Percentiles rank a stretch among this genome's conserved stretches.
Conservation (phyloP, 2,888 invertebrate species). For the Sympetrum striolatum region DNA sequence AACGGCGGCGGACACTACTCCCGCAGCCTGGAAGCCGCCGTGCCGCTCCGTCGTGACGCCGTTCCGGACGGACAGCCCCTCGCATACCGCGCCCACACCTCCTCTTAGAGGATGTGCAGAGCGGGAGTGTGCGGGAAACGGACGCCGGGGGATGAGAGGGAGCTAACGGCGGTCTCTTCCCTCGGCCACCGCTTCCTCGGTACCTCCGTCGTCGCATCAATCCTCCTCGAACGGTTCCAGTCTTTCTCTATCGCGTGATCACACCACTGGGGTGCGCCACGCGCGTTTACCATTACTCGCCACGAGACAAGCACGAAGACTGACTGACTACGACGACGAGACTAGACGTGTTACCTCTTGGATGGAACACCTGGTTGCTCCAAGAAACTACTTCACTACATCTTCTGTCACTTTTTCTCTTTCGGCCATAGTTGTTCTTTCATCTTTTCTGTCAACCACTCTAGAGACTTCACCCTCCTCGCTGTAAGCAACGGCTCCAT, state of each 20-base stretch:
- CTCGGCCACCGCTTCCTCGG: neutral
- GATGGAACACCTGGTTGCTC: neutral
- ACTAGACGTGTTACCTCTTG: neutral
- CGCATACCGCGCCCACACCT: constrained; percentile 44
- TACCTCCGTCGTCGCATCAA: neutral
- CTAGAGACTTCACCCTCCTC: no score
- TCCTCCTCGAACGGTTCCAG: constrained; percentile 2
- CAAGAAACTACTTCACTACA: neutral
- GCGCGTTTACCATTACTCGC: neutral
- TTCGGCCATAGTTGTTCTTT: no score
- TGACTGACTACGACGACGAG: neutral
- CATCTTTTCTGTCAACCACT: no score
- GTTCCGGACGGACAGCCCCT: constrained; percentile 45
- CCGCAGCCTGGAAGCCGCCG: constrained; percentile 50
- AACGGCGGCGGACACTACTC: constrained; percentile 57
- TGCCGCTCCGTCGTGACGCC: constrained; percentile 49
- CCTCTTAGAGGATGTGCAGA: neutral
- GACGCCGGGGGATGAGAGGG: neutral
- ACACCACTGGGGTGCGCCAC: neutral
- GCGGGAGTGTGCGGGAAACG: neutral
- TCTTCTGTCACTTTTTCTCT: no score
- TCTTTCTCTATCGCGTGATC: neutral
- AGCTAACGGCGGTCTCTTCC: neutral
- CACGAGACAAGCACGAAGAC: neutral
- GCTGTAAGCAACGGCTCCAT: neutral